A percentile compares a stretch with the other conserved stretches of the same genome.
Evolutionary conservation across 2,113 vertebrate species (phyloP).

Genomic region (Cyrtonyx montezumae): DNA sequence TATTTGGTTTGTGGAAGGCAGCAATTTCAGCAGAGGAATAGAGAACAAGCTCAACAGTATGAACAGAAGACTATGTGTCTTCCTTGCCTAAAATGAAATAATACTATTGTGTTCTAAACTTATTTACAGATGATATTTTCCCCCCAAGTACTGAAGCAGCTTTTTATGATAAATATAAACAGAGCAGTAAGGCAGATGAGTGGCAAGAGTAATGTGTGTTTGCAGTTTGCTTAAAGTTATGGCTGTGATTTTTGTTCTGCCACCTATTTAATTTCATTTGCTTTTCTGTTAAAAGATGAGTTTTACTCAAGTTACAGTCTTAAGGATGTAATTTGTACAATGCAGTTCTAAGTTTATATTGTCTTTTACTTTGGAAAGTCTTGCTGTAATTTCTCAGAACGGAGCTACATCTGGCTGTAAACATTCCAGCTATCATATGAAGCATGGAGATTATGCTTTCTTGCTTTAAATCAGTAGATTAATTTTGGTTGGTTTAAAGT

Average conservation of each 20-base stretch:
- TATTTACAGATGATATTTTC: neutral
- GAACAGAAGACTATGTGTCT: neutral
- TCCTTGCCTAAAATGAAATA: neutral
- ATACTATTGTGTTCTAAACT: too few species aligned
- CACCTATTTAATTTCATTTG: neutral
- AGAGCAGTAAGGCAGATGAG: neutral
- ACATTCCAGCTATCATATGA: slow-evolving; percentile 3
- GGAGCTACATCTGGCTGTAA: slow-evolving; percentile 19
- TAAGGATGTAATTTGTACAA: neutral
- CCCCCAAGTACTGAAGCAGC: neutral
- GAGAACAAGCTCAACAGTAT: neutral
- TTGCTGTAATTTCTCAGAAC: slow-evolving; percentile 36
- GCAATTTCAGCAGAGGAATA: neutral
- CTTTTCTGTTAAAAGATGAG: neutral
- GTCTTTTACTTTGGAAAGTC: slow-evolving; percentile 30
- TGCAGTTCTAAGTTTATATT: neutral
- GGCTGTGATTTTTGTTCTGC: neutral
- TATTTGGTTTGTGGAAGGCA: slow-evolving; percentile 13
- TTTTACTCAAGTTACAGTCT: neutral
- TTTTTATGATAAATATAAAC: neutral
- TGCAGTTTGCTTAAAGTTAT: neutral
- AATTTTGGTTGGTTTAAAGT: slow-evolving; percentile 45
- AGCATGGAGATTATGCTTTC: slow-evolving; percentile 35
- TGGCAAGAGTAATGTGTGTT: neutral
- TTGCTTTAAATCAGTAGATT: slow-evolving; percentile 54